Percentiles rank a stretch among this genome's conserved stretches.
phyloP scores from a whole-genome alignment of 2,888 invertebrate genomes.

The Abrostola triplasia region DNA sequence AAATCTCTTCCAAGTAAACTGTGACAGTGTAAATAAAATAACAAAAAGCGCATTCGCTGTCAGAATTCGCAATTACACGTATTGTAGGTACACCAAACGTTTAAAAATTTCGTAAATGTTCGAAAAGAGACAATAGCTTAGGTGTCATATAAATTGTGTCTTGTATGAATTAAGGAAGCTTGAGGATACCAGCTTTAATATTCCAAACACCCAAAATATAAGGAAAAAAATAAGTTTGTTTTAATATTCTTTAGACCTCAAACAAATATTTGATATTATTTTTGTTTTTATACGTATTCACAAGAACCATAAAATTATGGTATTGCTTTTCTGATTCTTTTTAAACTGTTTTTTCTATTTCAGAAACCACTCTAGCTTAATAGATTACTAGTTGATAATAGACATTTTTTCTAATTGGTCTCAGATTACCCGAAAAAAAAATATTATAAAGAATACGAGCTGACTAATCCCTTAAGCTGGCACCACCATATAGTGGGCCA shows the following conservation, averaged over 20 bases:
- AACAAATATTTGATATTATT: too few species aligned
- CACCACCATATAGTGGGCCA: slow-evolving; percentile 68
- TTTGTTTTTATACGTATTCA: too few species aligned
- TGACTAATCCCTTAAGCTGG: slow-evolving; percentile 41
- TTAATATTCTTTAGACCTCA: not conserved
- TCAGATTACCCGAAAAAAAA: not conserved
- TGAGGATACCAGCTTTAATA: slow-evolving; percentile 15
- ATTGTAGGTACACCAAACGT: slow-evolving; percentile 56
- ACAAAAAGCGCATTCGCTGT: slow-evolving; percentile 71
- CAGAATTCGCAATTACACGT: slow-evolving; percentile 77
- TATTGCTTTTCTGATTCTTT: too few species aligned
- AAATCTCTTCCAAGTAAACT: slow-evolving; percentile 83
- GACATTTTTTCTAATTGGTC: not conserved
- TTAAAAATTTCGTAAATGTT: slow-evolving; percentile 78
- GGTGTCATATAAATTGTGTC: slow-evolving; percentile 80
- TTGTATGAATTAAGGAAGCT: slow-evolving; percentile 60
- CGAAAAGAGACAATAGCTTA: slow-evolving; percentile 78
- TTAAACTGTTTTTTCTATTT: too few species aligned
- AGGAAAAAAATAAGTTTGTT: not conserved
- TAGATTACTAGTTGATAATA: too few species aligned
- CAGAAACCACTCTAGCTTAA: too few species aligned
- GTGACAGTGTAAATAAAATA: slow-evolving; percentile 81
- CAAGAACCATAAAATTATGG: too few species aligned
- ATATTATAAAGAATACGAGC: not conserved
- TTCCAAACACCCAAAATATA: not conserved